These are phyloP conservation scores for Eurytoma adleriae DNA, from an alignment of 2,888 invertebrate species.

Conservation along the genomic window DNA sequence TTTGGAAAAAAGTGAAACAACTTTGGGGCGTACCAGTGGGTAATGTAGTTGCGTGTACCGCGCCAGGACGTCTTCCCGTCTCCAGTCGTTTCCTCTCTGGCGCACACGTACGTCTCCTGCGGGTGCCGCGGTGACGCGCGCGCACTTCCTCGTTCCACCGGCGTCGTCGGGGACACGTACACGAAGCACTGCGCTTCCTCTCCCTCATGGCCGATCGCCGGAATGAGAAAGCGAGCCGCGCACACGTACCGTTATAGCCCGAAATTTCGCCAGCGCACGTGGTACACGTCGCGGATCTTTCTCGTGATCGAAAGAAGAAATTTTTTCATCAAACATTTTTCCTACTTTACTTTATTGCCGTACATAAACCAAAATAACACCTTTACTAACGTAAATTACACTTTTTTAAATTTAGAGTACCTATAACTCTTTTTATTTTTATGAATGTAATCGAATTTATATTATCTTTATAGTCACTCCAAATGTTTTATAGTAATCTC, in stretches of 20 bases:
- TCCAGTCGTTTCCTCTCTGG: slow-evolving; percentile 42
- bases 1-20: too few species aligned
- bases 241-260: slow-evolving; percentile 7
- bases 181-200: slow-evolving; percentile 14
- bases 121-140: slow-evolving; percentile 38
- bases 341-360: neutral
- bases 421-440: too few species aligned
- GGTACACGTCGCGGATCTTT: neutral
- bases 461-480: too few species aligned
- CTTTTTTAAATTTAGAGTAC: too few species aligned
- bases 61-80: slow-evolving; percentile 42
- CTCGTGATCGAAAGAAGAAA: too few species aligned
- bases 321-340: too few species aligned
- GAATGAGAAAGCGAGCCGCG: neutral
- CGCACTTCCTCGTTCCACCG: slow-evolving; percentile 48
- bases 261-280: slow-evolving; percentile 9
- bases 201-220: neutral
- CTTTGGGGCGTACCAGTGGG: neutral
- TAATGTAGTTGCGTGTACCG: neutral
- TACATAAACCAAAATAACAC: too few species aligned
- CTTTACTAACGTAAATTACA: too few species aligned
- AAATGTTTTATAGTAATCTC: too few species aligned
- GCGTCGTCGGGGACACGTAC: slow-evolving; percentile 37
- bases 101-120: neutral
- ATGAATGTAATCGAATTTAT: too few species aligned